Evolutionary conservation across 2,888 invertebrate species (phyloP).

Genomic region (Macaria notata): DNA sequence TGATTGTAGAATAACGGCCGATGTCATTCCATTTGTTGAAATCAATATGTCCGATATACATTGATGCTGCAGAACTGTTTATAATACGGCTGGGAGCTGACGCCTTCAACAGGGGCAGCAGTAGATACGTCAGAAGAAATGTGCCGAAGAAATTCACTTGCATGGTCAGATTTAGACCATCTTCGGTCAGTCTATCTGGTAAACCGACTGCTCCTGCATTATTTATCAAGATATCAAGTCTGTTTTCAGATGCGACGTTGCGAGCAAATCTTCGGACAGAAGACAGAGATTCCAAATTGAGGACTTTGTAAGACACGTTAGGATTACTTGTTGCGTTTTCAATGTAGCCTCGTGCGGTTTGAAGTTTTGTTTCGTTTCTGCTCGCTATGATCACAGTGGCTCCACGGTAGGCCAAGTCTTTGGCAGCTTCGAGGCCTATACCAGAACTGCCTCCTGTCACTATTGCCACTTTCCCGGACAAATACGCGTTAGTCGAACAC

Average conservation of each 20-base stretch:
- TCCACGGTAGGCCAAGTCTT: conserved; percentile 68
- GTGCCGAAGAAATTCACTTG: conserved; percentile 88
- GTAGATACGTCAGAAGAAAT: conserved; percentile 87
- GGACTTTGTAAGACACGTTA: conserved; percentile 51
- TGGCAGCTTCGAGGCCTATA: conserved; percentile 69
- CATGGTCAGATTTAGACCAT: conserved; percentile 85
- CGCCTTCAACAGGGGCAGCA: conserved; percentile 77
- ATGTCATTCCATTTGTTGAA: conserved; percentile 66
- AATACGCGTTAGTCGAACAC: conserved; percentile 50
- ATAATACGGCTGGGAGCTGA: conserved; percentile 84
- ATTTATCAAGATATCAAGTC: conserved; percentile 79
- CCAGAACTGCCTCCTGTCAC: conserved; percentile 72
- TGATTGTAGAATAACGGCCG: conserved; percentile 48
- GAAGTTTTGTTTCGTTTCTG: conserved; percentile 69
- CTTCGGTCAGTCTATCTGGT: conserved; percentile 77
- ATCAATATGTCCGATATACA: conserved; percentile 70
- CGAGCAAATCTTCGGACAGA: conserved; percentile 80
- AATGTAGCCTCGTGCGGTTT: conserved; percentile 57
- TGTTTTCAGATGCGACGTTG: conserved; percentile 59
- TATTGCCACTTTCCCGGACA: conserved; percentile 65
- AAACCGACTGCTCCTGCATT: conserved; percentile 80
- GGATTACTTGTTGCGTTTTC: conserved; percentile 54
- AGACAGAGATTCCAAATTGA: conserved; percentile 71
- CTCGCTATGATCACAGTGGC: conserved; percentile 79
- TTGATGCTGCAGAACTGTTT: conserved; percentile 84